Evolutionary conservation across 1,140 invertebrate genomes (phyloP), one percentile per base, ranked within the genome.

Genomic region (Antheraea pernyi): DNA sequence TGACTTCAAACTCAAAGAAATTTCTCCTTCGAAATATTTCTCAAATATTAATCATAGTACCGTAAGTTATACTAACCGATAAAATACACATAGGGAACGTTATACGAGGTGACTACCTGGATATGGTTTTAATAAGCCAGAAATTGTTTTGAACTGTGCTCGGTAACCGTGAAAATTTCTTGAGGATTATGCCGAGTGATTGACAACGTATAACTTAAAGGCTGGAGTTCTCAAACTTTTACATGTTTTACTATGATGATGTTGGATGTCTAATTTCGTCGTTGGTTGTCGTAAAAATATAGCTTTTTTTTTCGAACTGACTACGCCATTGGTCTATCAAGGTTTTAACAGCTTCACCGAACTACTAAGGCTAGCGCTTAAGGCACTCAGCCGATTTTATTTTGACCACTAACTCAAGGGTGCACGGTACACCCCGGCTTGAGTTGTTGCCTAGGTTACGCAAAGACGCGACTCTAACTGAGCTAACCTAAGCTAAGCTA

Each of bases 91-190:
- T 73, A 70, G 67, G 62, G 71, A 65, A 67, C 68, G 69, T 70
- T 60, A 68, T 30, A 39, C 48, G 63, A 70, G 59, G 39, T 72
- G 66, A 68, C 71, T 81, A 81, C 77, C 78, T 79, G 74, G 82
- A 78, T 72, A 71, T 53, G 13, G 65, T 81, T 88, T 88, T 91
- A 89, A 91, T 89, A 88, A 81, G 82, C 81, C 79, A 82, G 79
- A 89, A 89, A 90, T 89, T 91, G 86, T 91, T 91, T 90, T 90
- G 85, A 89, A 81, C 69, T 53, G 82, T 83, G 88, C 69, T 86
- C 82, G 73, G 73, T 79, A 78, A 89, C 84, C 89, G 89, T 91
- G 83, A 91, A 89, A 79, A 82, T 86, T 88, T 87, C 76, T 84
- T 70, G 68, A 78, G 85, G 88, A 89, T 90, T 90, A 58, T 89